phyloP scores from a whole-genome alignment of 2,888 invertebrate genomes.

The Seira ritae region DNA sequence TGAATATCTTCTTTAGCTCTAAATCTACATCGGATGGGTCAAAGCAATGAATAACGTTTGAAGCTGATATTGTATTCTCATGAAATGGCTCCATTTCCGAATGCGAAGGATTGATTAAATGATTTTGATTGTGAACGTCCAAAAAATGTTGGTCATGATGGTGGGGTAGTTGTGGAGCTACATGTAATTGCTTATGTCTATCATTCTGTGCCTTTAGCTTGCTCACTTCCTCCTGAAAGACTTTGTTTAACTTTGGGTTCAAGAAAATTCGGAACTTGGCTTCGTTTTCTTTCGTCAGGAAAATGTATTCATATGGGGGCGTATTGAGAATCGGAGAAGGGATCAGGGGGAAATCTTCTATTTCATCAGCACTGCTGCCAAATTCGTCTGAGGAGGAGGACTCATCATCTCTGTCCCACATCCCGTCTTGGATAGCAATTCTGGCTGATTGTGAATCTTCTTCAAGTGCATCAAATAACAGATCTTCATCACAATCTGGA shows the following conservation, averaged over 20 bases:
- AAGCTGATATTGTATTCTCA: neutral
- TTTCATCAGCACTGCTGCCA: no score
- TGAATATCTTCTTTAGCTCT: constrained; percentile 64
- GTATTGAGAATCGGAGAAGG: constrained; percentile 63
- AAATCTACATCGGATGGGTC: constrained; percentile 65
- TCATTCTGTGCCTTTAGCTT: constrained; percentile 28
- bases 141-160: no score
- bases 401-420: neutral
- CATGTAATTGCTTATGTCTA: no score
- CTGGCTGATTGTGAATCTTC: neutral
- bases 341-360: constrained; percentile 48
- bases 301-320: constrained; percentile 67
- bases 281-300: constrained; percentile 60
- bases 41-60: constrained; percentile 56
- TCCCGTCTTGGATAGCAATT: neutral
- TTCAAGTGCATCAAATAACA: neutral
- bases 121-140: constrained; percentile 37
- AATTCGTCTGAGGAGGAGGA: neutral
- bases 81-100: neutral
- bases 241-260: constrained; percentile 51
- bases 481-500: constrained; percentile 43
- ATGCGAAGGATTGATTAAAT: constrained; percentile 8
- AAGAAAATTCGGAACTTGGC: constrained; percentile 59
- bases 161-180: no score
- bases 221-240: constrained; percentile 44